Base-by-base conservation (phyloP, 2,113 vertebrate species). In the Odontophorus gujanensis region DNA sequence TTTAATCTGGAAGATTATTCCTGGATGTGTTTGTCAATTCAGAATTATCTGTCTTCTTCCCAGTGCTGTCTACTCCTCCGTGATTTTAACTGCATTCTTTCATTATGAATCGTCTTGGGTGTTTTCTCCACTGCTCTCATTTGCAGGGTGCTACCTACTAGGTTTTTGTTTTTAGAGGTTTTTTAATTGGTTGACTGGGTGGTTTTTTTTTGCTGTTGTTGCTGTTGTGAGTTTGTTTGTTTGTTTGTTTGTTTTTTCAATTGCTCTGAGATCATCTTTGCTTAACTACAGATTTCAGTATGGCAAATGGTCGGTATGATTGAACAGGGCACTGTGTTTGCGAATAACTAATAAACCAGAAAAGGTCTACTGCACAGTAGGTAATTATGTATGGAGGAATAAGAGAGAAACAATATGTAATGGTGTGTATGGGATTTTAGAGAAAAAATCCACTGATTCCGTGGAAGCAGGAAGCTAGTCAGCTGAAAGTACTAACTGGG, bases 101-200 rank as follows among this genome's bases (percentile, higher is more conserved):
- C 34, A 5, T 7, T 81, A 25, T 79, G 89, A 94, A 14, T 89
- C 28, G 66, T 75, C 20, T 2, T 89, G n/a, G 8, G 63, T 17
- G 21, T 67, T 90, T 92, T 80, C 17, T 81, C 16, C 36, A 17
- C 25, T 34, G 20, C 4, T 62, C 4, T 90, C 6, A 12, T 11
- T 65, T 87, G 53, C 38, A 68, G 24, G 32, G 8, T 53, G 51
- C 8, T 89, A 63, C 14, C 13, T 82, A 9, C 34, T 65, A 6
- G 7, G 3, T 7, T n/a, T 48, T n/a, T 47, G 32, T 48, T 36
- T 4, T 8, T 7, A 13, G 51, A 4, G 2, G 0, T 11, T 40
- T 48, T 55, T 32, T 21, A 7, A 11, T 38, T 58, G 22, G 22
- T 61, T 61, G 8, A 24, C 34, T 61, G 24, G 22, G 8, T 62